Percentiles rank a stretch among this genome's conserved stretches.
Evolutionary conservation across 2,113 vertebrate genomes (phyloP).

Genomic region (Nannobrachium achirus): DNA sequence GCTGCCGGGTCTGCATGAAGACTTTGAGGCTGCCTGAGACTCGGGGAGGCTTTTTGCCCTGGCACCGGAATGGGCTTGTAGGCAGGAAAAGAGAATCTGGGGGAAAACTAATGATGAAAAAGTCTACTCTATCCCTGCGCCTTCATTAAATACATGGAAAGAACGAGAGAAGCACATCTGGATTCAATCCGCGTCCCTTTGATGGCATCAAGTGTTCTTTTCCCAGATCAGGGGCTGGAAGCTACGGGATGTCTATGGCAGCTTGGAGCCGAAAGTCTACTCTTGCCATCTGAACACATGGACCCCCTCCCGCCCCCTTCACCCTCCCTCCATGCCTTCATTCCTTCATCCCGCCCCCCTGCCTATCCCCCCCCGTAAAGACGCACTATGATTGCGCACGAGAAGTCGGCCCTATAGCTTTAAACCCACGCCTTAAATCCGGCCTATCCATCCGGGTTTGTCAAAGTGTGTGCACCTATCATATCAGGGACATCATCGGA

Average conservation of each 20-base stretch:
- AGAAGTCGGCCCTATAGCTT: slow-evolving; percentile 4
- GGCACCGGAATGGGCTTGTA: slow-evolving; percentile 70
- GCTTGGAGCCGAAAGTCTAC: slow-evolving; percentile 79
- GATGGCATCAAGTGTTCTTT: slow-evolving; percentile 99
- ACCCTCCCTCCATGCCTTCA: slow-evolving; percentile 32
- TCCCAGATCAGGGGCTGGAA: slow-evolving; percentile 92
- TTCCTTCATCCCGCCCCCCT: slow-evolving; percentile 35
- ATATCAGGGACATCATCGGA: background rate
- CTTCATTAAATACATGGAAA: slow-evolving; percentile 99
- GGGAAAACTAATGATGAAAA: slow-evolving; percentile 93
- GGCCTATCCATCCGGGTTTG: too few relatives aligned
- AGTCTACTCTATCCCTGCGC: slow-evolving; percentile 87
- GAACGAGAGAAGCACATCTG: slow-evolving; percentile 91
- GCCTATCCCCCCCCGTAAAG: slow-evolving; percentile 48
- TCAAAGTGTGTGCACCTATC: background rate
- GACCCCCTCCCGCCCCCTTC: slow-evolving; percentile 44
- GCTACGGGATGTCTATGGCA: slow-evolving; percentile 89
- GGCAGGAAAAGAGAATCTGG: slow-evolving; percentile 70
- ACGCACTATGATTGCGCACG: slow-evolving; percentile 43
- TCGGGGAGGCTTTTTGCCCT: slow-evolving; percentile 53
- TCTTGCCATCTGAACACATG: slow-evolving; percentile 74
- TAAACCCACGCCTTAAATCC: background rate
- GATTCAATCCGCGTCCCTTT: slow-evolving; percentile 96
- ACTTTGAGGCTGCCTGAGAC: slow-evolving; percentile 48
- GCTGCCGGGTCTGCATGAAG: slow-evolving; percentile 36